Percentiles rank a stretch among this genome's conserved stretches.
Conservation (phyloP, 2,888 invertebrate species). For the Anaspis maculata region DNA sequence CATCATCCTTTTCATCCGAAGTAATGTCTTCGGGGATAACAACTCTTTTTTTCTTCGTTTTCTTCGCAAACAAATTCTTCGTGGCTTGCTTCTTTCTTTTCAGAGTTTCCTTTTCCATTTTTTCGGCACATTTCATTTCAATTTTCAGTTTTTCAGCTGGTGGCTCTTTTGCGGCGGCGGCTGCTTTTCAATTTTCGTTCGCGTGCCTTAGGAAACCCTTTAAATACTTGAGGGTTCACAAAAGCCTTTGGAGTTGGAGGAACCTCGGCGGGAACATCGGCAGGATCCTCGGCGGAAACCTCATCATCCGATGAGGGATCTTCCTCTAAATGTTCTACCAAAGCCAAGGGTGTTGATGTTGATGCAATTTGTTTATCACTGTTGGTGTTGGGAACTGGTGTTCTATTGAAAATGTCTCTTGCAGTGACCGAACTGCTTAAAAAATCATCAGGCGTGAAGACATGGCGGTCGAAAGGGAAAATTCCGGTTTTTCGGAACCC, state of each 20-base stretch:
- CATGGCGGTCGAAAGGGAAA: no score
- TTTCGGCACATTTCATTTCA: conserved; percentile 1
- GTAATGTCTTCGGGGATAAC: background rate
- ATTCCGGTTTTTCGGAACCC: no score
- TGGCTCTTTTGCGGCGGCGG: background rate
- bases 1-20: conserved; percentile 1
- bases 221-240: background rate
- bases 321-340: background rate
- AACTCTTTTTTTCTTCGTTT: conserved; percentile 2
- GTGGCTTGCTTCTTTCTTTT: conserved; percentile 3
- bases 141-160: conserved; percentile 1
- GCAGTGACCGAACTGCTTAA: no score
- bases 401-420: no score
- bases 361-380: no score
- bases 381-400: no score
- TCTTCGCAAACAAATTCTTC: conserved; percentile 3
- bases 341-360: no score
- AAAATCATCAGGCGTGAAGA: no score
- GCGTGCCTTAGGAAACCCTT: conserved; percentile 1
- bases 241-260: background rate
- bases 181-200: conserved; percentile 1
- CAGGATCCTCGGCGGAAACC: no score
- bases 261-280: no score
- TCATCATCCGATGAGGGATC: no score
- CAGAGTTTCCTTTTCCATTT: background rate